Evolutionary conservation across 2,113 vertebrate species (phyloP).

Genomic region (Neogale vison): DNA sequence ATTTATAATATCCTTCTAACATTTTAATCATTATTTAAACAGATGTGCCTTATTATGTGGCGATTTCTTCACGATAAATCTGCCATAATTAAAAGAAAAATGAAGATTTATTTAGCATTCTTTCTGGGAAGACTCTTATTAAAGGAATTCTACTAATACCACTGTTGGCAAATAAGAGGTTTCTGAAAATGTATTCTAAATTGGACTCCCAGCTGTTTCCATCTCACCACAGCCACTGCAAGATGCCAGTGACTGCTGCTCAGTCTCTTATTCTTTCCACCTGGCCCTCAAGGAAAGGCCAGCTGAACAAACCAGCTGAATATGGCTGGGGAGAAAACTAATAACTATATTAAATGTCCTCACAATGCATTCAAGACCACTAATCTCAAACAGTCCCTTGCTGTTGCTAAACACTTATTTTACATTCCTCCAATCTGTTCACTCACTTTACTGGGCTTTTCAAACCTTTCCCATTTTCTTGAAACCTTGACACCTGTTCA

Average conservation of each 20-base stretch:
- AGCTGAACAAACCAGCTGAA: not conserved
- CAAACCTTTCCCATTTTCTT: not conserved
- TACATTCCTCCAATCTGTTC: not conserved
- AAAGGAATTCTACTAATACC: slow-evolving; percentile 15
- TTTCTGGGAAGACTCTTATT: slow-evolving; percentile 28
- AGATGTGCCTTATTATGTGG: slow-evolving; percentile 55
- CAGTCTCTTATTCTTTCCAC: not conserved
- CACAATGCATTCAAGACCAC: not conserved
- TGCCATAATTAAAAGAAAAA: slow-evolving; percentile 49
- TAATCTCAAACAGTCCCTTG: not conserved
- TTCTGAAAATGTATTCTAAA: slow-evolving; percentile 28
- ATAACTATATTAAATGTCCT: not conserved
- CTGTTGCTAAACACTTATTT: not conserved
- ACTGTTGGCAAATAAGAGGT: slow-evolving; percentile 18
- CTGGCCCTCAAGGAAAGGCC: not conserved
- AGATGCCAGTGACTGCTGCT: not conserved
- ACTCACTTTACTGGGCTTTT: not conserved
- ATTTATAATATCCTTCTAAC: slow-evolving; percentile 46
- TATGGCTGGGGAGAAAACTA: not conserved
- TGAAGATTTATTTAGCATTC: slow-evolving; percentile 52
- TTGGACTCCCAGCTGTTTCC: not conserved
- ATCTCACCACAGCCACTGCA: not conserved
- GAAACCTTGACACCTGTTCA: not conserved
- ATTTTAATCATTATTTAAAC: slow-evolving; percentile 66
- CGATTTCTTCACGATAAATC: slow-evolving; percentile 41